phyloP scores from a whole-genome alignment of 2,113 vertebrate genomes.

The Corapipo altera region DNA sequence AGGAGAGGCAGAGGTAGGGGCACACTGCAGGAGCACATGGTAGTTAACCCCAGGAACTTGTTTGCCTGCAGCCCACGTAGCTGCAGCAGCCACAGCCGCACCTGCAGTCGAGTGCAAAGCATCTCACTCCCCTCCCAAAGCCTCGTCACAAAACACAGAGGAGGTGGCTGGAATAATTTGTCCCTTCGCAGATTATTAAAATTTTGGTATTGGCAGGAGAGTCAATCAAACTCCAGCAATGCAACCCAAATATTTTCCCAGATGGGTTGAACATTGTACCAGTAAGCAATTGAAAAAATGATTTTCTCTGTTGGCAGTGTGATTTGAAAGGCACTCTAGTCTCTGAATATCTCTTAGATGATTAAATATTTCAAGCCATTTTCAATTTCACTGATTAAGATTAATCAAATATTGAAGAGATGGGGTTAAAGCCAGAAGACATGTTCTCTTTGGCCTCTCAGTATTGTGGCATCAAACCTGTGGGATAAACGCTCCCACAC shows the following conservation, averaged over 20 bases:
- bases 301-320: conserved; percentile 2
- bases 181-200: neutral
- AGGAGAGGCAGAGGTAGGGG: neutral
- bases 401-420: conserved; percentile 1
- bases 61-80: conserved; percentile 4
- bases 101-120: neutral
- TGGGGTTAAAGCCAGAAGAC: neutral
- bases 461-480: neutral
- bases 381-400: conserved; percentile 1
- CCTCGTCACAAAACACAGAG: neutral
- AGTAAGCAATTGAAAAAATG: neutral
- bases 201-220: neutral
- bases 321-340: neutral
- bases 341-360: neutral
- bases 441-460: neutral
- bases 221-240: neutral
- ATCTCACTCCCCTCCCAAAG: neutral
- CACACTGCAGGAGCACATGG: neutral
- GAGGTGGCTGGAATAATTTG: neutral
- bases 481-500: neutral
- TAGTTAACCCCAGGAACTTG: neutral
- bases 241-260: conserved; percentile 39
- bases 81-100: neutral
- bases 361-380: conserved; percentile 4
- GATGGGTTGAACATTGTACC: neutral